These are phyloP conservation scores for Brachionus rubens DNA, from an alignment of 1,140 invertebrate species.

Conservation along the genomic window DNA sequence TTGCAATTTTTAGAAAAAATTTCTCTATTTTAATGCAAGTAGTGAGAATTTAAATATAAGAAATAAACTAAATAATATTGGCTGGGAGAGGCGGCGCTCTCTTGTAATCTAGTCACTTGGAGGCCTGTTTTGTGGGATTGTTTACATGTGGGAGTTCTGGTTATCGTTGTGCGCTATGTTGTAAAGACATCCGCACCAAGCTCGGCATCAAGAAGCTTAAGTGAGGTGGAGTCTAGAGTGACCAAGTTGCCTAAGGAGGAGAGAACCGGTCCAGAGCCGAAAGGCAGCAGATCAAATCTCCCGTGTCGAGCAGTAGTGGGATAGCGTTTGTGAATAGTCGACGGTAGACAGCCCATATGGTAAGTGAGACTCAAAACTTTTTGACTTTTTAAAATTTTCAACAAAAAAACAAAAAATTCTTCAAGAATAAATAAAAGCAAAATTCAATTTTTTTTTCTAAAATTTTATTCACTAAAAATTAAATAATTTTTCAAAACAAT, in stretches of 20 bases:
- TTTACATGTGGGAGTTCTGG: constrained; percentile 73
- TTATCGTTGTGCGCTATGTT: constrained; percentile 60
- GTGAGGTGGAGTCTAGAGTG: constrained; percentile 71
- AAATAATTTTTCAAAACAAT: too few species aligned
- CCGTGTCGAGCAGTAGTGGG: constrained; percentile 93
- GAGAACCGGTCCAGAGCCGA: constrained; percentile 91
- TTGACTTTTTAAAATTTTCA: not conserved
- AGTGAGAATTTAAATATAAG: not conserved
- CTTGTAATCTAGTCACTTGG: constrained; percentile 89
- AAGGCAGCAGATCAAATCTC: constrained; percentile 93
- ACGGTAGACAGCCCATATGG: constrained; percentile 68
- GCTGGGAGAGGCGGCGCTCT: constrained; percentile 76
- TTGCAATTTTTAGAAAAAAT: too few species aligned
- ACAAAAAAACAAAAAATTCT: not conserved
- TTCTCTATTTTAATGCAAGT: too few species aligned
- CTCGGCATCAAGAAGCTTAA: constrained; percentile 83
- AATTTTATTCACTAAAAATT: too few species aligned
- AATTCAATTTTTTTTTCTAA: too few species aligned
- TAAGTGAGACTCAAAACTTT: not conserved
- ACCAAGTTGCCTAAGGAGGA: constrained; percentile 85
- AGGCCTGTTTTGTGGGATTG: constrained; percentile 77
- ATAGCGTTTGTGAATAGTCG: constrained; percentile 88
- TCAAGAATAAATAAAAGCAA: too few species aligned
- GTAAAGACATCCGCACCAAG: constrained; percentile 67
- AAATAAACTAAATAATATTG: constrained; percentile 12